Evolutionary conservation across 53 echinoderm and acorn worm species (phyloP).

Genomic region (Patiria pectinifera): DNA sequence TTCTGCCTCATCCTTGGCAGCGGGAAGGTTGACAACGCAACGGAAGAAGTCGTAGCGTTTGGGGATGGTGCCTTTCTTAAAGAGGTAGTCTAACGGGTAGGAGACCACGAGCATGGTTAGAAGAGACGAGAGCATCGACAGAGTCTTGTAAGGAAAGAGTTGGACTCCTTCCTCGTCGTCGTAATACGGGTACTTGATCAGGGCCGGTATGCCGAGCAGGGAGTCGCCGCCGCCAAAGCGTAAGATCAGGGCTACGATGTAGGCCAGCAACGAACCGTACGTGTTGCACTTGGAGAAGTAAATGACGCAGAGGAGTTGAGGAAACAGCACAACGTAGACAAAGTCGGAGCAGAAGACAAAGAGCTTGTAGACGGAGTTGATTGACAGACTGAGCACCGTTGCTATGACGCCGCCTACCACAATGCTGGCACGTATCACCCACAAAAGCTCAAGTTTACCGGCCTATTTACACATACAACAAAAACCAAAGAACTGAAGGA

Average conservation of each 20-base stretch:
- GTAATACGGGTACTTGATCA: conserved; percentile 84
- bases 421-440: conserved; percentile 92
- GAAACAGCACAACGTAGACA: conserved; percentile 95
- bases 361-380: conserved; percentile 94
- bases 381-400: conserved; percentile 79
- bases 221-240: conserved; percentile 76
- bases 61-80: conserved; percentile 34
- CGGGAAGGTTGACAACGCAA: conserved; percentile 66
- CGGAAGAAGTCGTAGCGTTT: conserved; percentile 67
- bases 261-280: conserved; percentile 75
- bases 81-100: conserved; percentile 51
- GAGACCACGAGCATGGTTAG: conserved; percentile 64
- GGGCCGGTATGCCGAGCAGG: conserved; percentile 55
- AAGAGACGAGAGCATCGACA: conserved; percentile 65
- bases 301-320: conserved; percentile 96
- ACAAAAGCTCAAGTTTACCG: conserved; percentile 82
- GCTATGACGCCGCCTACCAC: conserved; percentile 79
- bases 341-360: conserved; percentile 99
- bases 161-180: conserved; percentile 63
- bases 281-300: conserved; percentile 87
- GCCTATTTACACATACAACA: conserved; percentile 65
- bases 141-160: conserved; percentile 83
- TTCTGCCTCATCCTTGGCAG: neutral
- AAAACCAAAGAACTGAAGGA: neutral
- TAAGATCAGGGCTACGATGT: conserved; percentile 72